Conservation (phyloP, 2,113 vertebrate genomes). For the Corythoichthys haematopterus region DNA sequence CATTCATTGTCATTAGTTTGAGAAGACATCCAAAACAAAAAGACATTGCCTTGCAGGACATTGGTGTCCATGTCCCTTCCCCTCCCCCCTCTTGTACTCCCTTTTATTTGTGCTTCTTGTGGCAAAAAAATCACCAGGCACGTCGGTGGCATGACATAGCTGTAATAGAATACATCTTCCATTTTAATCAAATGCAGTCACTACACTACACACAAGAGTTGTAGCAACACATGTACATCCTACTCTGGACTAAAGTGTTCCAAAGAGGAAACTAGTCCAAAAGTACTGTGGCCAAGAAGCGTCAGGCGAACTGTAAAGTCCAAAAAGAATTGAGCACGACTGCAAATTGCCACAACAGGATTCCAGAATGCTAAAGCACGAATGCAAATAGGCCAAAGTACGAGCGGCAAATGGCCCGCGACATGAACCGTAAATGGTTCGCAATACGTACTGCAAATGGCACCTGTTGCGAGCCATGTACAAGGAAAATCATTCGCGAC, state of each 20-base stretch:
- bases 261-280: not conserved
- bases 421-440: no score
- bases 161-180: not conserved
- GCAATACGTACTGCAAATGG: no score
- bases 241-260: not conserved
- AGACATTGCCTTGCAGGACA: conserved; percentile 70
- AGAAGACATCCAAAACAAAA: conserved; percentile 64
- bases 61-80: conserved; percentile 59
- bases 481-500: no score
- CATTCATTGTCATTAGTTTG: conserved; percentile 66
- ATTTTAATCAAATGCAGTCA: not conserved
- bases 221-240: not conserved
- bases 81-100: conserved; percentile 64
- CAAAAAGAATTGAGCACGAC: no score
- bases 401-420: no score
- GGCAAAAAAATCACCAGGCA: conserved; percentile 1
- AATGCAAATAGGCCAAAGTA: no score
- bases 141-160: not conserved
- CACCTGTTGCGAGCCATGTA: no score
- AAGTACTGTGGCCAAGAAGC: not conserved
- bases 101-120: conserved; percentile 68
- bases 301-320: no score
- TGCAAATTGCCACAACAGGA: no score
- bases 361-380: no score
- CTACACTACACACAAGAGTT: not conserved